Base-by-base conservation (phyloP, 2,888 invertebrate species). In the Pemphredon lugubris region DNA sequence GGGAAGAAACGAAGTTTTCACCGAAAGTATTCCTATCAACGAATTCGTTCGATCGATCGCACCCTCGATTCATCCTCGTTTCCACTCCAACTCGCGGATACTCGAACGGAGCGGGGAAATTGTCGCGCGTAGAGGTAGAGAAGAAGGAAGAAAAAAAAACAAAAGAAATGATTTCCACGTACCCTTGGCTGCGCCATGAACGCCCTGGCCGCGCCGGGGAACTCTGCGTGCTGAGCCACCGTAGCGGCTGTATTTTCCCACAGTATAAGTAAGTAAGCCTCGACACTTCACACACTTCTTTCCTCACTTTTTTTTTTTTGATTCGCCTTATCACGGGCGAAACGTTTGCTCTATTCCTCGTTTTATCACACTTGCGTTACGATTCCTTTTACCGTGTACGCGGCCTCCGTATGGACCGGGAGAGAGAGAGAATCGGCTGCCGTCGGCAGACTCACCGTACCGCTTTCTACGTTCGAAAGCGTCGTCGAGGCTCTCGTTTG, bases 151-250 rank as follows among this genome's bases (percentile, higher is more conserved):
- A n/a, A n/a, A n/a, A n/a, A n/a, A n/a, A n/a, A n/a, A n/a, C n/a
- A n/a, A n/a, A n/a, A n/a, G n/a, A n/a, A n/a, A n/a, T n/a, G n/a
- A n/a, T n/a, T 44, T 54, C 20, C 91, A 93, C 94, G 92, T 94
- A 95, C 95, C 95, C 95, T 94, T 93, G 95, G 95, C 94, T 95
- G 95, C 93, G 95, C 95, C 95, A 95, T 95, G 93, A 93, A 94
- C 93, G 93, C 93, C 93, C 94, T 94, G 92, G 93, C 94, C 92
- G 93, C 93, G 90, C 91, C 91, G 90, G 91, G 91, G 90, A 91
- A 91, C 89, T 91, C 91, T 90, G 91, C 90, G 90, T 91, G 90
- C 90, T 91, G 91, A 91, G 91, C 91, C 91, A 91, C 91, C 90
- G 90, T 91, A 90, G 90, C 90, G 88, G 89, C 89, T 90, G 85